Base-by-base conservation (phyloP, 2,888 invertebrate species). In the Drosophila helvetica region DNA sequence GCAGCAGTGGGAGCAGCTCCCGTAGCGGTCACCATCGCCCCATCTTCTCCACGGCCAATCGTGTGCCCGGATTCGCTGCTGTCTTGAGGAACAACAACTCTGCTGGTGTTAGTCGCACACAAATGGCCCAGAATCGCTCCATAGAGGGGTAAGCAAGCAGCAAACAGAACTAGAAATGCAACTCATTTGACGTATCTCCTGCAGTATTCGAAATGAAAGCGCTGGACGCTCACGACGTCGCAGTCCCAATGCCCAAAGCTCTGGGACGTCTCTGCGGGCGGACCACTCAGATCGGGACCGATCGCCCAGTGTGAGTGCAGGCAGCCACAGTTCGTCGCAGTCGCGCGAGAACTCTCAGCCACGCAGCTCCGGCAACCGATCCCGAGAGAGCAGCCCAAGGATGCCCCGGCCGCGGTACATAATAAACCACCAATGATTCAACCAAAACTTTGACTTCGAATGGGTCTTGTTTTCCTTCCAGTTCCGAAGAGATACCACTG, bases 401-500 rank as follows among this genome's bases (percentile, higher is more conserved):
- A 93, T 94, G 92, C 95, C 96, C 0, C 93, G 96, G 45, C 95
- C 96, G 0, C 93, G 96, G 65, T 92, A 70, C 47, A 64, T 71
- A 3, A 38, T 43, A n/a, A 60, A 47, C 5, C 15, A 2, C 42
- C n/a, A 7, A 38, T 38, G 38, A 38, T n/a, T 38, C 7, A 15
- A 66, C 30, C 22, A 9, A n/a, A 38, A 22, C 3, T 18, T 18
- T n/a, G n/a, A 8, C 4, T 42, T 42, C 4, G 51, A 12, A 33
- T 22, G 51, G 8, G 25, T 25, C 1, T 17, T 27, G 15, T 47
- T 52, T 52, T 1, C 12, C 38, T 61, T 75, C 6, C 50, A 92
- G 92, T 22, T 96, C 95, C 25, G 95, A 96, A 88, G 96, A 96
- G 82, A 97, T 97, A 51, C 96, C 96, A 0, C 91, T 97, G 47